Conservation (phyloP, 2,797 vertebrate genomes). For the Hydrophis major region DNA sequence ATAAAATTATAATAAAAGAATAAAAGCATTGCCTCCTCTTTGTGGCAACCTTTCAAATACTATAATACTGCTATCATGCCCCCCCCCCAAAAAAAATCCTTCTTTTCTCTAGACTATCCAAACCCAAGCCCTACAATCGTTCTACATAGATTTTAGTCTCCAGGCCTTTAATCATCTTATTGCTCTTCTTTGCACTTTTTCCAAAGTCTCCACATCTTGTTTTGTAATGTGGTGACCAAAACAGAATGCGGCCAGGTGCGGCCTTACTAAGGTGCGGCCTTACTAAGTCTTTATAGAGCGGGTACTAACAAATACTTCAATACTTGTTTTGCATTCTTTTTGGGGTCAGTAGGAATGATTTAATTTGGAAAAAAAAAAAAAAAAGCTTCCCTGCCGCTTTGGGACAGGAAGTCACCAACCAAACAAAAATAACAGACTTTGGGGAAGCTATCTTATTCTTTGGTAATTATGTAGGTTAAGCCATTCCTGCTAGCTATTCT, state of each 20-base stretch:
- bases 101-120: too few species aligned
- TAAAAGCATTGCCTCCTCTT: too few species aligned
- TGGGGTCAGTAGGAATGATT: not conserved
- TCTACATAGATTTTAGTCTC: not conserved
- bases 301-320: not conserved
- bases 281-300: not conserved
- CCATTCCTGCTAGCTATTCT: slow-evolving; percentile 4
- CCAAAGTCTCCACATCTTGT: not conserved
- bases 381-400: not conserved
- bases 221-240: not conserved
- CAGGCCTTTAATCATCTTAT: too few species aligned
- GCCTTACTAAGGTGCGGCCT: not conserved
- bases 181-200: not conserved
- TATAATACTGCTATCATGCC: too few species aligned
- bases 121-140: not conserved
- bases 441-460: not conserved
- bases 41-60: too few species aligned
- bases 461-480: slow-evolving; percentile 7
- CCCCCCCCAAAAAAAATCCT: too few species aligned
- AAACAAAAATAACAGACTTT: not conserved
- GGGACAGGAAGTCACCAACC: not conserved
- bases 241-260: not conserved
- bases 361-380: not conserved
- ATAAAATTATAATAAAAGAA: too few species aligned
- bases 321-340: not conserved